Percentiles rank a stretch among this genome's conserved stretches.
Evolutionary conservation across 2,888 invertebrate genomes (phyloP).

Genomic region (Teleogryllus oceanicus): DNA sequence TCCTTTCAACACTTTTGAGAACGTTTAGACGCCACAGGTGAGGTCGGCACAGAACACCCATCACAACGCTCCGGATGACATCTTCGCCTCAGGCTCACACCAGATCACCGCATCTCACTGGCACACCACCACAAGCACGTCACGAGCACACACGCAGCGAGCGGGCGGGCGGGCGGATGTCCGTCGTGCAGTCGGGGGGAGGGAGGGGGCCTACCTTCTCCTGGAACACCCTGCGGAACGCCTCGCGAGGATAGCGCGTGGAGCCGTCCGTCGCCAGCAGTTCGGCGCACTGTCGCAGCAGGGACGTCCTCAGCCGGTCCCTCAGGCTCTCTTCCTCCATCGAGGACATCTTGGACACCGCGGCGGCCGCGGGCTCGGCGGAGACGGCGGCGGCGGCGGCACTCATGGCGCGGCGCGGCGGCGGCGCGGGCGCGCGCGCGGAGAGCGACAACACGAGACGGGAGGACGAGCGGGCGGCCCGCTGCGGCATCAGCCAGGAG

Average conservation of each 20-base stretch:
- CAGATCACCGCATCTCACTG: no score
- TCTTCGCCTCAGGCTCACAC: no score
- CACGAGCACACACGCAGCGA: no score
- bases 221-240: slow-evolving; percentile 62
- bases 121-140: no score
- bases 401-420: background rate
- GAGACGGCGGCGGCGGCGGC: slow-evolving; percentile 21
- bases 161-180: no score
- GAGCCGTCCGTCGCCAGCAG: slow-evolving; percentile 61
- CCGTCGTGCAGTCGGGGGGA: no score
- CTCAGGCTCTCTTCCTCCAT: slow-evolving; percentile 69
- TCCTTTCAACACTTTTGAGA: no score
- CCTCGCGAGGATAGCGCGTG: slow-evolving; percentile 58
- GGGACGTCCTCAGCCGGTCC: slow-evolving; percentile 58
- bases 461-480: background rate
- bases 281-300: slow-evolving; percentile 64
- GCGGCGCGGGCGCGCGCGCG: background rate
- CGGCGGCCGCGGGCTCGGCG: slow-evolving; percentile 37
- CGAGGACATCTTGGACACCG: slow-evolving; percentile 53
- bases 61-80: no score
- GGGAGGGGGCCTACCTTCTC: slow-evolving; percentile 58
- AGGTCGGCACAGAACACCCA: no score
- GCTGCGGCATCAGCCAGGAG: background rate
- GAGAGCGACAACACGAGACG: background rate
- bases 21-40: no score